Evolutionary conservation across 1,140 invertebrate genomes (phyloP), one percentile per base, ranked within the genome.

Genomic region (Eurosta solidaginis): DNA sequence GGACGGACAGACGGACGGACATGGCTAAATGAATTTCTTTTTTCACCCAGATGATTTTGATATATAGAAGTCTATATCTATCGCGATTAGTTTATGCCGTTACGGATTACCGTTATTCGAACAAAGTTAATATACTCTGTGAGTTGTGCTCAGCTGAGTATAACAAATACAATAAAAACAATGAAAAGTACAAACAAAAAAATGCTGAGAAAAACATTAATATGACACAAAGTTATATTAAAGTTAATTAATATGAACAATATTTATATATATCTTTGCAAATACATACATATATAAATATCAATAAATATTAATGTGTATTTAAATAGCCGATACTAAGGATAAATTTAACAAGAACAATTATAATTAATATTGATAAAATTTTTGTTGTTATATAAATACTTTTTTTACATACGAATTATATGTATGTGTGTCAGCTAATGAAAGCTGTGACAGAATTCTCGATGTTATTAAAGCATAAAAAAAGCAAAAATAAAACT

Each of bases 201-300:
- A 40, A 68, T n/a, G 59, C 40, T 10, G 59, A 68, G 59, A 68
- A 36, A 68, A 68, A 68, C 59, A 68, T 68, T 42, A 42, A 68
- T 40, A 68, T 68, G 1, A 42, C 59, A 68, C 59, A 68, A 68
- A 40, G 22, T 68, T 10, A 68, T 40, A 40, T 68, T 20, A 68
- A 68, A 68, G 36, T 68, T 42, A 40, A 68, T 68, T 22, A 68
- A 40, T 22, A 40, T 22, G 7, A 68, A 40, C 59, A 68, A 36
- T 75, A 75, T 75, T 47, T 49, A 75, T 75, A 75, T 75, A 75
- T 36, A 36, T 49, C 29, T 47, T 47, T 40, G 47, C 29, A 49
- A 50, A 45, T 75, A 36, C 27, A 49, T 49, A 50, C n/a, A 47
- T 47, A 47, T 47, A 75, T 40, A 40, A 6, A 73, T 47, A 75